Evolutionary conservation across 2,888 invertebrate species (phyloP).

Genomic region (Minunthozetes semirufus): DNA sequence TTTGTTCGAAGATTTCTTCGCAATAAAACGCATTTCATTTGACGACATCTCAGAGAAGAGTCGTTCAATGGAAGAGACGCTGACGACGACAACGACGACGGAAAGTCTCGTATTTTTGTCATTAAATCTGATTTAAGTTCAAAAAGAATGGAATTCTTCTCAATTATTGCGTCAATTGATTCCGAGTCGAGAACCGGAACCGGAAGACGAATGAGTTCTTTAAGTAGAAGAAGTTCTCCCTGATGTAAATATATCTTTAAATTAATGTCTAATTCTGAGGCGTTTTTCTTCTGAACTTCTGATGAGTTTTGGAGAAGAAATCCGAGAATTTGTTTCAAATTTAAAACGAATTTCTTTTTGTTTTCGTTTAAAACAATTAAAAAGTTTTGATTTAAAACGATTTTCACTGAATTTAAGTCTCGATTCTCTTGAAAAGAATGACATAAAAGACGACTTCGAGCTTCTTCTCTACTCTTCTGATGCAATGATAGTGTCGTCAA

Average conservation of each 20-base stretch:
- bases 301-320: not conserved
- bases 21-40: slow-evolving; percentile 69
- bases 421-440: not conserved
- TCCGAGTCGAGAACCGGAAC: not conserved
- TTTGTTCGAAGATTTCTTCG: slow-evolving; percentile 64
- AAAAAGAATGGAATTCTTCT: not conserved
- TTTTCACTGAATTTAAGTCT: not conserved
- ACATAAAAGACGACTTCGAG: not conserved
- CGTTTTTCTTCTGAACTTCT: not conserved
- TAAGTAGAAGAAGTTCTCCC: not conserved
- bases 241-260: not conserved
- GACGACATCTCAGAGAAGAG: slow-evolving; percentile 43
- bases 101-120: not conserved
- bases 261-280: not conserved
- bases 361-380: not conserved
- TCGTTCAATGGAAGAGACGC: too few relatives aligned
- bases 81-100: not conserved
- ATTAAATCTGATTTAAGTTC: slow-evolving; percentile 6
- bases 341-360: not conserved
- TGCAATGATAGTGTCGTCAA: not conserved
- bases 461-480: not conserved
- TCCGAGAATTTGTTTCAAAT: not conserved
- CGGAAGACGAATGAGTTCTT: not conserved
- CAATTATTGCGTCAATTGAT: not conserved
- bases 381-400: not conserved